These are phyloP conservation scores for Balaeniceps rex DNA, from an alignment of 2,113 vertebrate species.

Conservation along the genomic window DNA sequence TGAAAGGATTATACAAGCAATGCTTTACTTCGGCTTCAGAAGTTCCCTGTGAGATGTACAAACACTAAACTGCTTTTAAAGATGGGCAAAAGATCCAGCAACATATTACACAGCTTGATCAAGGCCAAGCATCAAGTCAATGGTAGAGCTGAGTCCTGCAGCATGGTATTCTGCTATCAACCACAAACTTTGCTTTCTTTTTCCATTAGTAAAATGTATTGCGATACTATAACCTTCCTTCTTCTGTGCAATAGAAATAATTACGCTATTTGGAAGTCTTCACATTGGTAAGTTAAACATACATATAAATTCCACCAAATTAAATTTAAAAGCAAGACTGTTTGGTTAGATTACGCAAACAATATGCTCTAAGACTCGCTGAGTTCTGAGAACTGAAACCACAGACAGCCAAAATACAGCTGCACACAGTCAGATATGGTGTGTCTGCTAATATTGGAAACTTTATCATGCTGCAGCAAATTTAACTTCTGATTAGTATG, in stretches of 20 bases:
- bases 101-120: neutral
- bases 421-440: conserved; percentile 62
- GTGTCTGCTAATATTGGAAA: conserved; percentile 52
- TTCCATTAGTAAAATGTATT: neutral
- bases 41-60: neutral
- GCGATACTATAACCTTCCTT: neutral
- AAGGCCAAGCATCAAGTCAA: neutral
- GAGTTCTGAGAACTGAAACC: conserved; percentile 75
- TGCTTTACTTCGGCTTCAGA: neutral
- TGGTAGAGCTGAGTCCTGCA: neutral
- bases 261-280: conserved; percentile 21
- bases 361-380: conserved; percentile 55
- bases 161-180: neutral
- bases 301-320: conserved; percentile 36
- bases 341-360: conserved; percentile 57
- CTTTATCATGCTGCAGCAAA: conserved; percentile 10
- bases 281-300: conserved; percentile 28
- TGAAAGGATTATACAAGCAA: neutral
- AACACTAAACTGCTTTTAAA: neutral
- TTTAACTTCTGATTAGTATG: neutral
- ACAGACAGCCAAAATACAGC: conserved; percentile 69
- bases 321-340: conserved; percentile 48
- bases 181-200: neutral
- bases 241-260: neutral
- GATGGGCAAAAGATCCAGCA: neutral